Conservation (phyloP, 92 coral and sea anemone species). For the Siderastrea siderea region DNA sequence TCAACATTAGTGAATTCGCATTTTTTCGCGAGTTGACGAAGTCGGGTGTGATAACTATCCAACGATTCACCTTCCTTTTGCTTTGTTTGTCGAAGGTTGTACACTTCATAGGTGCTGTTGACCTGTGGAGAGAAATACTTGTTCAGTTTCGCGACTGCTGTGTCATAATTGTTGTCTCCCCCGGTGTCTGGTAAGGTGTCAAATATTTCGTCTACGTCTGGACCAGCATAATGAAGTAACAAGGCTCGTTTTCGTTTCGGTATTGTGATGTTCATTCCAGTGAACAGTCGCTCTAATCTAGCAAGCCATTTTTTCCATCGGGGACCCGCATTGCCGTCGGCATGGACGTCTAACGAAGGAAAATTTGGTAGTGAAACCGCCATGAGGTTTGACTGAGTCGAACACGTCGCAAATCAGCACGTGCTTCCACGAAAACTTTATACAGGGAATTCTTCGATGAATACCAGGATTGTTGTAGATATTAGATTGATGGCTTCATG, state of each 20-base stretch:
- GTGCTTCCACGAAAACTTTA: too few relatives aligned
- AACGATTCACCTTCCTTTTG: conserved; percentile 78
- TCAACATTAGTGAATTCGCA: conserved; percentile 53
- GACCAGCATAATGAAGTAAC: conserved; percentile 71
- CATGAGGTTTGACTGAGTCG: too few relatives aligned
- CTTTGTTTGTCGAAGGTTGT: conserved; percentile 67
- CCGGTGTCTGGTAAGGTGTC: conserved; percentile 2
- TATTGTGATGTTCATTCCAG: conserved; percentile 61
- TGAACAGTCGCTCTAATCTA: conserved; percentile 58
- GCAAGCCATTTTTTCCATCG: conserved; percentile 73
- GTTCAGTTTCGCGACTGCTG: conserved; percentile 65
- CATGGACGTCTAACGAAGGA: conserved; percentile 67
- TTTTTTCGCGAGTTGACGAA: conserved; percentile 62
- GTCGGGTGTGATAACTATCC: conserved; percentile 51
- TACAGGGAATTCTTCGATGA: too few relatives aligned
- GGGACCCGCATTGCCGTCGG: conserved; percentile 74
- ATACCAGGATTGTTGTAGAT: too few relatives aligned
- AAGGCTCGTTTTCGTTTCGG: conserved; percentile 69
- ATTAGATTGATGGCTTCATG: too few relatives aligned
- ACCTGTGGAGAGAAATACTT: conserved; percentile 68
- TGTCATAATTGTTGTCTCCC: conserved; percentile 56
- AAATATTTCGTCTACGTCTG: conserved; percentile 9
- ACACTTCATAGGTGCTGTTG: conserved; percentile 73
- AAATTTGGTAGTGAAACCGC: conserved; percentile 35
- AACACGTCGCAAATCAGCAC: too few relatives aligned